These are phyloP conservation scores for Arnoldichthys spilopterus DNA, from an alignment of 2,797 vertebrate genomes.

Conservation along the genomic window DNA sequence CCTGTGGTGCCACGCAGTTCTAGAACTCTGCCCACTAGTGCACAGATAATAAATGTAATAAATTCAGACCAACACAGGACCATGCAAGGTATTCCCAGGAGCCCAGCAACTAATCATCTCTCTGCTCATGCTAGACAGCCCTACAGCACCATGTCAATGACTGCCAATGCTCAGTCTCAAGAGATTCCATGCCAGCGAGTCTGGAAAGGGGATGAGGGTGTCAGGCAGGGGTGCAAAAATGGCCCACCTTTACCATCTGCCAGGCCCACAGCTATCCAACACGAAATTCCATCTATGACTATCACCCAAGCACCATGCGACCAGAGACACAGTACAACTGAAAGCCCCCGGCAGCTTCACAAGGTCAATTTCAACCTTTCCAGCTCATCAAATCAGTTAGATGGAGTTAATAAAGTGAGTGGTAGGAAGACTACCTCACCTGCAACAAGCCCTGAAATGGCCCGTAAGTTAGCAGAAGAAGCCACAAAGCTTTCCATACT, in stretches of 20 bases:
- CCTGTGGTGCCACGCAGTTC: conserved; percentile 64
- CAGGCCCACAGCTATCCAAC: conserved; percentile 74
- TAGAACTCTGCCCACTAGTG: conserved; percentile 65
- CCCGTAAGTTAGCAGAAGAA: conserved; percentile 64
- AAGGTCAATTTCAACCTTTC: conserved; percentile 57
- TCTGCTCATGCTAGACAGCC: conserved; percentile 61
- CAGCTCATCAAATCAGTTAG: conserved; percentile 51
- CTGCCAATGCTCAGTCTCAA: conserved; percentile 20
- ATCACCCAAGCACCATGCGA: conserved; percentile 42
- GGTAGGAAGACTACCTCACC: conserved; percentile 60
- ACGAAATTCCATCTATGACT: conserved; percentile 60
- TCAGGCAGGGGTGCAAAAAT: conserved; percentile 60
- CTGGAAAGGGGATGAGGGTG: conserved; percentile 57
- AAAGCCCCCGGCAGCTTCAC: conserved; percentile 46
- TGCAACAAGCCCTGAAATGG: conserved; percentile 62
- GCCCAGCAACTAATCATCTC: conserved; percentile 71
- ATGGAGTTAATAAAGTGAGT: conserved; percentile 43
- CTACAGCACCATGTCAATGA: conserved; percentile 38
- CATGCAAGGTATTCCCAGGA: conserved; percentile 68
- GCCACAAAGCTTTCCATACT: conserved; percentile 65
- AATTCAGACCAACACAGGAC: conserved; percentile 58
- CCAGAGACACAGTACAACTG: conserved; percentile 30
- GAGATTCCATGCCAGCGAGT: conserved; percentile 51
- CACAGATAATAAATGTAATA: conserved; percentile 56
- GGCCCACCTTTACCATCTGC: conserved; percentile 68